Conservation (phyloP, 2,113 vertebrate species). For the Nothocercus julius region DNA sequence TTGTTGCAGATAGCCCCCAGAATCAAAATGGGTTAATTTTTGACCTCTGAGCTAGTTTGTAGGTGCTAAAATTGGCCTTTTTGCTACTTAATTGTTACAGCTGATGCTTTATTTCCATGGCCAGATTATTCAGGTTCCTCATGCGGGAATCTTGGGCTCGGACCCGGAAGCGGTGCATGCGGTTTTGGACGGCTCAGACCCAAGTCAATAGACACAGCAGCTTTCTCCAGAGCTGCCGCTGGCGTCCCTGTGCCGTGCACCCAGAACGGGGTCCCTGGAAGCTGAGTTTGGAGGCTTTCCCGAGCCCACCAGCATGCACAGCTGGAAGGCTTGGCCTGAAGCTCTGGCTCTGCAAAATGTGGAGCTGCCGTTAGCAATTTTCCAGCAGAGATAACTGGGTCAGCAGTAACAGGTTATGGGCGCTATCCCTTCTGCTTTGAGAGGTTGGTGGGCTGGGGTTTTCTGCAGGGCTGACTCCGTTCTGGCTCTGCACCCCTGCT, state of each 20-base stretch:
- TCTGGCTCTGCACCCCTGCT: neutral
- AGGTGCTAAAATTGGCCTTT: neutral
- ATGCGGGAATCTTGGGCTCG: neutral
- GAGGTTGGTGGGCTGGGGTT: neutral
- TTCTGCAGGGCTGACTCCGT: neutral
- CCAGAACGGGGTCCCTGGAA: neutral
- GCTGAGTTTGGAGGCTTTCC: neutral
- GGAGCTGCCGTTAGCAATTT: neutral
- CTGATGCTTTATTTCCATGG: neutral
- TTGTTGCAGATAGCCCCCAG: neutral
- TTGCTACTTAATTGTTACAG: neutral
- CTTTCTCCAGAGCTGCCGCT: neutral
- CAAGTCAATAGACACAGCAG: neutral
- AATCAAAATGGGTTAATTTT: neutral
- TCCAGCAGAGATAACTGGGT: neutral
- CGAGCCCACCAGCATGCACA: neutral
- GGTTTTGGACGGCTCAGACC: neutral
- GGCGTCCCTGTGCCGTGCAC: neutral
- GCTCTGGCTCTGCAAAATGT: neutral
- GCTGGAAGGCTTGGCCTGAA: neutral
- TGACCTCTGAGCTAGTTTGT: neutral
- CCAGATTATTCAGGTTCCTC: neutral
- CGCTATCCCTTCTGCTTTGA: neutral
- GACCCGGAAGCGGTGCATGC: neutral
- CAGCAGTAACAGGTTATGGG: fast-evolving